These are phyloP conservation scores for Leptobrachium leishanense DNA, from an alignment of 2,113 vertebrate genomes.

Conservation along the genomic window DNA sequence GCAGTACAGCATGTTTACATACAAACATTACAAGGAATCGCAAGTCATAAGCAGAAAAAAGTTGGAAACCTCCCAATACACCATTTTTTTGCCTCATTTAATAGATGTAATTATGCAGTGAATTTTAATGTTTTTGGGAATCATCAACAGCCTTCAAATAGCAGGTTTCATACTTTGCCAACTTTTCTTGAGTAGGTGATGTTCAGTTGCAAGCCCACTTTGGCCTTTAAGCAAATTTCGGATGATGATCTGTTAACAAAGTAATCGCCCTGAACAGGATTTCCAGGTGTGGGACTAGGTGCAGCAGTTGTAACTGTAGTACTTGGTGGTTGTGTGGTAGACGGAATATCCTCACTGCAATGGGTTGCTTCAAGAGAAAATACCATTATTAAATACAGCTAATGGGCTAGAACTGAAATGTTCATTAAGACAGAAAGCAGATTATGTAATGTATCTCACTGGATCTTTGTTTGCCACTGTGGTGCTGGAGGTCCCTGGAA, in stretches of 20 bases:
- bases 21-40: too few species aligned
- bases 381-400: too few species aligned
- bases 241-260: slow-evolving; percentile 64
- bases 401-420: too few species aligned
- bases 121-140: neutral
- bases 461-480: too few species aligned
- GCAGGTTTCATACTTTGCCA: slow-evolving; percentile 56
- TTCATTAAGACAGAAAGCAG: too few species aligned
- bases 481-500: too few species aligned
- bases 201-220: slow-evolving; percentile 86
- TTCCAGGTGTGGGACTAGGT: slow-evolving; percentile 50
- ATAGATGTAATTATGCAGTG: too few species aligned
- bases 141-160: neutral
- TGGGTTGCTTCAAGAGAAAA: slow-evolving; percentile 67
- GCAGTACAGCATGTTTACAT: too few species aligned
- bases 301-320: slow-evolving; percentile 24
- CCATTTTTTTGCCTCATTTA: too few species aligned
- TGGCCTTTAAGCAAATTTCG: slow-evolving; percentile 81
- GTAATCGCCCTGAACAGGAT: slow-evolving; percentile 69
- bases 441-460: too few species aligned
- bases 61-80: too few species aligned
- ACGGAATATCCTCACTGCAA: slow-evolving; percentile 73
- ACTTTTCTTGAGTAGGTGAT: slow-evolving; percentile 73
- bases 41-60: too few species aligned
- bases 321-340: slow-evolving; percentile 47